These are phyloP conservation scores for Corythornis cristatus DNA, from an alignment of 2,113 vertebrate genomes.

Conservation along the genomic window DNA sequence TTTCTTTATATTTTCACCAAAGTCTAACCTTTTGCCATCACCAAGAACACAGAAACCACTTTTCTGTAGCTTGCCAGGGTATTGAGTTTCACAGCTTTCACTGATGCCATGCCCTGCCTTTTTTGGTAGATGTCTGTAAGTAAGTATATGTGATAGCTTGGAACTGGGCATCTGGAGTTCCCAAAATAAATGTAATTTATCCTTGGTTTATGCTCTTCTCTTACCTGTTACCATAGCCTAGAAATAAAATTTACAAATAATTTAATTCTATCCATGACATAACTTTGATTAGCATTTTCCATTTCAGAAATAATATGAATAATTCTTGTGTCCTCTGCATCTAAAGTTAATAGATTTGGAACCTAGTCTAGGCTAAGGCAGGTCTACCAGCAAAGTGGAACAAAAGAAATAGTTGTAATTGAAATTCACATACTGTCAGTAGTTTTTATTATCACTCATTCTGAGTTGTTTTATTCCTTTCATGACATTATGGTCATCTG, in stretches of 20 bases:
- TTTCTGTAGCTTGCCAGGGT: neutral
- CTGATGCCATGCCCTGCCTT: neutral
- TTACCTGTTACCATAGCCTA: neutral
- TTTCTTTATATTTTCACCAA: neutral
- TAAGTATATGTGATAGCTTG: neutral
- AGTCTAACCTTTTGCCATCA: neutral
- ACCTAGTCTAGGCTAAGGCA: neutral
- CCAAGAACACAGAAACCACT: neutral
- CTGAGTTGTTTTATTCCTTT: neutral
- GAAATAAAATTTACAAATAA: neutral
- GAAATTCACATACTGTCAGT: neutral
- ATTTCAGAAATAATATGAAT: neutral
- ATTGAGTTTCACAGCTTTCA: neutral
- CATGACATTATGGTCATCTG: neutral
- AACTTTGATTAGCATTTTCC: neutral
- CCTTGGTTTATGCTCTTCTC: neutral
- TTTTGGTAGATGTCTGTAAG: neutral
- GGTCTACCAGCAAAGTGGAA: neutral
- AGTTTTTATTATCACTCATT: neutral
- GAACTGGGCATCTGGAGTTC: neutral
- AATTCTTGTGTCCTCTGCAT: neutral
- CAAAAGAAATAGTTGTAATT: neutral
- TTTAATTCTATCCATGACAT: neutral
- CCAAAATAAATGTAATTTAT: neutral
- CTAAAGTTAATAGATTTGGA: neutral